A percentile compares a stretch with the other conserved stretches of the same genome.
Conservation (phyloP, 2,113 vertebrate species). For the Leucosticte australis region DNA sequence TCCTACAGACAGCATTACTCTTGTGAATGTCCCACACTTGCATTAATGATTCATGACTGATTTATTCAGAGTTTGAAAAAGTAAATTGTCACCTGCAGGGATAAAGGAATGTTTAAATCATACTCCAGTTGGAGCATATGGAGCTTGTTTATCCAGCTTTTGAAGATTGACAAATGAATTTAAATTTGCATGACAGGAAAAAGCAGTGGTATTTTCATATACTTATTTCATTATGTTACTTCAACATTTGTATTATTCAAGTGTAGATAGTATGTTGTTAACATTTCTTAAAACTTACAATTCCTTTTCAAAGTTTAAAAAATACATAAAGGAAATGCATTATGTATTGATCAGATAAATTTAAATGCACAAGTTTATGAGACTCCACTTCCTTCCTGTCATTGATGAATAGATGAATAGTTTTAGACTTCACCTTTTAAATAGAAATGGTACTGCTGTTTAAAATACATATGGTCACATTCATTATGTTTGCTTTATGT, state of each 20-base stretch:
- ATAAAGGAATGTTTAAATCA: background rate
- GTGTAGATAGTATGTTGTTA: background rate
- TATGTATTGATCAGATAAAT: background rate
- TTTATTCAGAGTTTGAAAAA: constrained; percentile 2
- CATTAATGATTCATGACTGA: background rate
- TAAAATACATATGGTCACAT: background rate
- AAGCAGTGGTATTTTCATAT: background rate
- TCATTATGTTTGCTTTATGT: background rate
- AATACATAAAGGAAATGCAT: background rate
- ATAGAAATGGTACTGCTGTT: background rate
- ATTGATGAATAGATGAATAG: background rate
- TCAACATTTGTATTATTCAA: background rate
- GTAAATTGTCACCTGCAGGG: background rate
- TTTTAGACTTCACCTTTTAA: background rate
- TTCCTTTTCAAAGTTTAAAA: constrained; percentile 4
- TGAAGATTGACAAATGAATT: background rate
- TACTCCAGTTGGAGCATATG: background rate
- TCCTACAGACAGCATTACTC: background rate
- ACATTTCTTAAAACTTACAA: background rate
- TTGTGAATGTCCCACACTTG: background rate
- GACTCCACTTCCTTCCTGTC: background rate
- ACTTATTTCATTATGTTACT: background rate
- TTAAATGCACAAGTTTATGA: background rate
- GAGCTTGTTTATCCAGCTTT: background rate
- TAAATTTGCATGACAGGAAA: background rate